Conservation (phyloP, 2,888 invertebrate species). For the Lasioglossum morio region DNA sequence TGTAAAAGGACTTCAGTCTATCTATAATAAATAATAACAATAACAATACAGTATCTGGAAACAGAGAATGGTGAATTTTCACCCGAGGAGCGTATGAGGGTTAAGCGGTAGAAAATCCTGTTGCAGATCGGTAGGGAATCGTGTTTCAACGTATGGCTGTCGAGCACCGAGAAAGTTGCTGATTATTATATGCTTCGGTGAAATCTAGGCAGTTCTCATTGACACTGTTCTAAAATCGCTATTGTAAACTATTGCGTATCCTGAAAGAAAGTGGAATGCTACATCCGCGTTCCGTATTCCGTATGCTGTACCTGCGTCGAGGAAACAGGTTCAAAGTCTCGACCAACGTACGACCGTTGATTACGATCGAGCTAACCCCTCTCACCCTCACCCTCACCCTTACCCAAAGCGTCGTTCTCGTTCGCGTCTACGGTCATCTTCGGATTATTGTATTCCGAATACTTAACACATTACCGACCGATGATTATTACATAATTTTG, state of each 20-base stretch:
- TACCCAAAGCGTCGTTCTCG: background rate
- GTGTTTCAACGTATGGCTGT: conserved; percentile 35
- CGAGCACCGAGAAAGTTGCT: conserved; percentile 50
- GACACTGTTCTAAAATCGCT: conserved; percentile 32
- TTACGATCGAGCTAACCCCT: background rate
- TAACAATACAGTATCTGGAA: too few relatives aligned
- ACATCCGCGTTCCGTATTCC: conserved; percentile 12
- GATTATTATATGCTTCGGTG: conserved; percentile 35
- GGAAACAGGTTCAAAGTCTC: background rate
- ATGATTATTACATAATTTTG: too few relatives aligned
- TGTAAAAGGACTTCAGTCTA: too few relatives aligned
- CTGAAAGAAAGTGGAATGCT: conserved; percentile 34
- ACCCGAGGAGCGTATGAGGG: too few relatives aligned
- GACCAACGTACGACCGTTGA: background rate
- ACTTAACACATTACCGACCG: too few relatives aligned
- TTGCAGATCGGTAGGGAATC: background rate
- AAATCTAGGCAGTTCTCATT: conserved; percentile 53
- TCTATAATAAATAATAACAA: too few relatives aligned
- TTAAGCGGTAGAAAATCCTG: background rate
- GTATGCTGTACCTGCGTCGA: background rate
- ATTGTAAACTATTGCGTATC: conserved; percentile 28
- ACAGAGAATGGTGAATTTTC: too few relatives aligned
- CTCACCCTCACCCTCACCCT: too few relatives aligned
- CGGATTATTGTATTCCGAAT: too few relatives aligned
- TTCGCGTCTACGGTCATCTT: background rate